Base-by-base conservation (phyloP, 2,888 invertebrate genomes). In the Cryptocephalus primarius region DNA sequence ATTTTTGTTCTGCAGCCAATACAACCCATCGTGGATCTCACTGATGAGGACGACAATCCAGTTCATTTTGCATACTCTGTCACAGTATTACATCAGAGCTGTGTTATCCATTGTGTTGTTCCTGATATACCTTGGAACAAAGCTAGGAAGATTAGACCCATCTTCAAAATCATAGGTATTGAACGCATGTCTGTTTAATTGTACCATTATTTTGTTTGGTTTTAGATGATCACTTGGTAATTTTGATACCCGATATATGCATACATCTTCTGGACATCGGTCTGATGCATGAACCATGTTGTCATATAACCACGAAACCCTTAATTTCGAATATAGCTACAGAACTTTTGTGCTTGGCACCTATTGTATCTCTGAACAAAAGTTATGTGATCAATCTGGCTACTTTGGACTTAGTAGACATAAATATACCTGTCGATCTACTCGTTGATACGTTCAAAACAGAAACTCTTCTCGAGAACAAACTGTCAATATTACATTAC, bases 11-110 rank as follows among this genome's bases (percentile, higher is more conserved):
- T 22, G 22, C 64, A 80, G 78, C 77, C 79, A 4, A 70, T 79
- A 39, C 78, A 77, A 57, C 78, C 77, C 43, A 75, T 75, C 22
- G 52, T 53, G 12, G 59, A 62, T 34, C 8, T 75, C 69, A 47
- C 72, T 9, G 75, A 80, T 64, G 64, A 77, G 66, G 58, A 73
- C 68, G 60, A 73, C 62, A 64, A 76, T 1, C 80, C 80, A 1
- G 88, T 90, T 4, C 85, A 89, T 68, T 86, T 89, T 66, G 89
- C 88, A 1, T 89, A 89, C 64, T 88, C 88, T 0, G 81, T 89
- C 8, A 89, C 88, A 1, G 70, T 88, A 50, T 71, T 89, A 47
- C 89, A 88, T 61, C 88, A 88, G 61, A 88, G 88, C 12, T 84
- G 85, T 59, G 87, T 89, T 33, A 79, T 88, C 13, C 88, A 89